Evolutionary conservation across 2,888 invertebrate species (phyloP).

Genomic region (Onchidella celtica): DNA sequence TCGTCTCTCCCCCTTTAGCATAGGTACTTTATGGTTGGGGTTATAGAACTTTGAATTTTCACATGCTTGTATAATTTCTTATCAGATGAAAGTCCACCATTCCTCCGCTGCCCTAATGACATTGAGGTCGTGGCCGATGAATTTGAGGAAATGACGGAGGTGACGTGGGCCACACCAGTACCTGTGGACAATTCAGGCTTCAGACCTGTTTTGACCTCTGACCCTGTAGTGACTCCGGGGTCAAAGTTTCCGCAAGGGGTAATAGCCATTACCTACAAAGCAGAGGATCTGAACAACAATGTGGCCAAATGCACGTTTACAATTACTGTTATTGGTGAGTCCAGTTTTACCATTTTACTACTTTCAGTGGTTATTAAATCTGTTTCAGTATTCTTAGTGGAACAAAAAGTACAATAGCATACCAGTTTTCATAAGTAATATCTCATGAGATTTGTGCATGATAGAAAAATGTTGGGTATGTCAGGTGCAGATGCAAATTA

Average conservation of each 20-base stretch:
- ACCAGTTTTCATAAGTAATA: too few species aligned
- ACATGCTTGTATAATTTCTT: too few species aligned
- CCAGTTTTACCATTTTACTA: neutral
- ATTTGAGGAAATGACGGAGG: conserved; percentile 82
- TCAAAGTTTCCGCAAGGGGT: conserved; percentile 84
- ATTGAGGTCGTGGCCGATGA: conserved; percentile 81
- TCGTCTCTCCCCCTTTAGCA: too few species aligned
- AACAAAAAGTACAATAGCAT: too few species aligned
- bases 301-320: conserved; percentile 84
- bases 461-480: too few species aligned
- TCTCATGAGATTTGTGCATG: too few species aligned
- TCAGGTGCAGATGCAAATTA: too few species aligned
- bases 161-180: conserved; percentile 82
- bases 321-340: conserved; percentile 81
- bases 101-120: conserved; percentile 83
- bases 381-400: too few species aligned
- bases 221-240: conserved; percentile 83
- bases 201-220: conserved; percentile 83
- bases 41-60: too few species aligned
- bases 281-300: conserved; percentile 84
- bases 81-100: conserved; percentile 84
- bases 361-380: too few species aligned
- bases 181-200: conserved; percentile 84
- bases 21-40: too few species aligned
- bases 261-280: conserved; percentile 84